Base-by-base conservation (phyloP, 64 coral and sea anemone genomes). In the Montipora efflorescens region DNA sequence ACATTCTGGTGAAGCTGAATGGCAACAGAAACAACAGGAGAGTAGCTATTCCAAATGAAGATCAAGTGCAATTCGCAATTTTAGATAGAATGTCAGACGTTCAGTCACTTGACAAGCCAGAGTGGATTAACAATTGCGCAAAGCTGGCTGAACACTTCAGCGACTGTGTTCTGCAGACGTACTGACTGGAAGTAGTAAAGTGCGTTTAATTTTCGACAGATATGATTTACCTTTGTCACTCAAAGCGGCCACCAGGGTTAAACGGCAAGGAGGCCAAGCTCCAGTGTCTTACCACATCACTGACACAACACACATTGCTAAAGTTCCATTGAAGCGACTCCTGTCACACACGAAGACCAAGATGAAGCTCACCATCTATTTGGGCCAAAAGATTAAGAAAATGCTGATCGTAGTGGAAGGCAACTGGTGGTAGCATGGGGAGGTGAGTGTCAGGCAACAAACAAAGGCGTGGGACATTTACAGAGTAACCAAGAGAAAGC, bases 301-400 rank as follows among this genome's bases (percentile, higher is more conserved):
- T 6, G 47, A 89, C 22, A 67, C 87, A 22, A 89, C 69, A 15
- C 87, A 76, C 43, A 89, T 89, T 59, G 74, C 67, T 51, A 77
- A 89, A 58, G 87, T 89, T 12, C 69, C 72, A 58, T 52, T 89
- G 70, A 89, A 75, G 25, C 20, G 18, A 74, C 71, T 22, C 4
- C n/a, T 74, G 71, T 74, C 71, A 74, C 71, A 74, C 71, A 36
- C 28, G 71, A 74, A 55, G 52, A 55, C 52, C 52, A 55, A 55
- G 52, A 55, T 55, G 52, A 10, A 55, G 52, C 52, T 55, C 52
- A 55, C 52, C 52, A 55, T 55, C 52, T 55, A 7, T 55, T 55
- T 3, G 52, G 52, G 52, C 52, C 52, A 55, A 55, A 55, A 55
- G 5, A 55, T 5, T 55, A 55, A 55, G 52, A 55, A 7, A 7